Evolutionary conservation across 2,113 vertebrate genomes (phyloP), one percentile per base, ranked within the genome.

Genomic region (Spea bombifrons): DNA sequence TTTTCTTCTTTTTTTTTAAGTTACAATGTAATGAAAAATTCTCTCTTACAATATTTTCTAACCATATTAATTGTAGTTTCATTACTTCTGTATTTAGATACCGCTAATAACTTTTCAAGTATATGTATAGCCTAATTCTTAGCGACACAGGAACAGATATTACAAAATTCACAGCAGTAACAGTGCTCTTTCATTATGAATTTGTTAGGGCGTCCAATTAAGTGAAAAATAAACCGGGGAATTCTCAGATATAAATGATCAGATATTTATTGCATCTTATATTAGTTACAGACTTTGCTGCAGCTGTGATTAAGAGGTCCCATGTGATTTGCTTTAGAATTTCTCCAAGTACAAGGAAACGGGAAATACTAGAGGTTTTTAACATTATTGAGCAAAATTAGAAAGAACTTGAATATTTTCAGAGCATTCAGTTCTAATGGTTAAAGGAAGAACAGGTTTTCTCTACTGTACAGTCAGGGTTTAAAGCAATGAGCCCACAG

Each of bases 231-330:
- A 67, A 76, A 66, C 44, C n/a, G 10, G 65, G 66, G 75, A 76
- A 76, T 68, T 76, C 75, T 69, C 44, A 59, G 50, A 76, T 69
- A 76, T 76, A 76, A 76, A 76, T 76, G 75, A 76, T 76, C 65
- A 47, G 75, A 55, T 76, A 76, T 76, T 76, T 76, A 76, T 76
- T 69, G 65, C 75, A 57, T 57, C 65, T 69, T 76, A 13, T 76
- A 76, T 69, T 76, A 76, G 52, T 68, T 76, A 76, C 75, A 76
- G 75, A 47, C 75, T 68, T 68, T 68, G 66, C 64, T n/a, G 17
- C 50, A 17, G 7, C 52, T 76, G 43, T 68, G 65, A 59, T 69
- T 76, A 76, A 76, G 75, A 59, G 67, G 50, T 66, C 75, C 66
- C 75, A 57, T 12, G 63, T 59, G 55, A 45, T 57, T 69, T 76